Percentiles rank a stretch among this genome's conserved stretches.
These are phyloP conservation scores for Lamellibrachia satsuma DNA, from an alignment of 2,888 invertebrate genomes.

Conservation along the genomic window DNA sequence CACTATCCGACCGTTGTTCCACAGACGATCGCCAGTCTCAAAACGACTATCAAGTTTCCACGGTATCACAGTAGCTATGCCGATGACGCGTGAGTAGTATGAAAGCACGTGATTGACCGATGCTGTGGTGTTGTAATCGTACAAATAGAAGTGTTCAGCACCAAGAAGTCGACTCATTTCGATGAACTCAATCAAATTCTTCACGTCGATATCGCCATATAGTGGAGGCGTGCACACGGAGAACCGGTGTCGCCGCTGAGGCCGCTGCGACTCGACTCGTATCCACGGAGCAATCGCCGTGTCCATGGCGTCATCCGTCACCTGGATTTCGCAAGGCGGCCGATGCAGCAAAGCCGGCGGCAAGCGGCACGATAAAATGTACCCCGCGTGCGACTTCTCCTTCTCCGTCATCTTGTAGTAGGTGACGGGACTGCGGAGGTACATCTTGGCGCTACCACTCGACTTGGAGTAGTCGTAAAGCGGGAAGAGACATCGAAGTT, in stretches of 20 bases:
- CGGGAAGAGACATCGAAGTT: not conserved
- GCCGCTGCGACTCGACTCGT: not conserved
- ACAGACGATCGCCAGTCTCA: constrained; percentile 37
- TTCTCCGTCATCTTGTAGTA: not conserved
- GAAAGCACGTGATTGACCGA: constrained; percentile 14
- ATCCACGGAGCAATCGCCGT: not conserved
- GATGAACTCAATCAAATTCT: constrained; percentile 54
- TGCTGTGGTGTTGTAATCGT: constrained; percentile 42
- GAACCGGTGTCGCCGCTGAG: constrained; percentile 36
- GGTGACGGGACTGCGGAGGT: not conserved
- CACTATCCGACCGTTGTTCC: constrained; percentile 59
- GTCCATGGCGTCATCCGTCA: not conserved
- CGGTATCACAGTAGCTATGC: constrained; percentile 48
- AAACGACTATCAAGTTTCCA: constrained; percentile 50
- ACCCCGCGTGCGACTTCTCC: not conserved
- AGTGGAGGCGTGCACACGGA: constrained; percentile 58
- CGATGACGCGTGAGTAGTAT: not conserved
- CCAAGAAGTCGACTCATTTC: constrained; percentile 56
- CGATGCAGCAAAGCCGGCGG: not conserved
- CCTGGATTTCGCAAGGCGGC: constrained; percentile 23
- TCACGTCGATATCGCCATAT: constrained; percentile 49
- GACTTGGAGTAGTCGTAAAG: not conserved
- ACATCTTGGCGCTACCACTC: not conserved
- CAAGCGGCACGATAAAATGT: not conserved
- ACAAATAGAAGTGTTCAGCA: constrained; percentile 57